Evolutionary conservation across 2,113 vertebrate species (phyloP).

Genomic region (Meles meles): DNA sequence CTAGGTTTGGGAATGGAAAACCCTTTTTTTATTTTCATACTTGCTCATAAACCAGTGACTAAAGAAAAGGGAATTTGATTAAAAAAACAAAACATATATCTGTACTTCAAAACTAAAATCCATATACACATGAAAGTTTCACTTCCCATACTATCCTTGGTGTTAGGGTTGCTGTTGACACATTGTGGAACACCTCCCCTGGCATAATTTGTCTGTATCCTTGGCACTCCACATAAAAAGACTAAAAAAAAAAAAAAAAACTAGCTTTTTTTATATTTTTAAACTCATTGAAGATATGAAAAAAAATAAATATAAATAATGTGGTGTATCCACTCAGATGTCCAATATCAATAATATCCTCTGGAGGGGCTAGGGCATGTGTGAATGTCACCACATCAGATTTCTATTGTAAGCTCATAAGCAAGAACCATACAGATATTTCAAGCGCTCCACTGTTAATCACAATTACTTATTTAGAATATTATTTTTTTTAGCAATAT

Average conservation of each 20-base stretch:
- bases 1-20: not conserved
- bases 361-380: not conserved
- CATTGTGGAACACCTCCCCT: not conserved
- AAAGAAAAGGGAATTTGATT: not conserved
- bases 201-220: not conserved
- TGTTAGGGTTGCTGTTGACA: not conserved
- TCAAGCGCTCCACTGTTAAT: not conserved
- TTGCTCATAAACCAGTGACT: not conserved
- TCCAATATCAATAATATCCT: not conserved
- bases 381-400: not conserved
- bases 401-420: not conserved
- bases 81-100: not conserved
- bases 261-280: not conserved
- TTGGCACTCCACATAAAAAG: not conserved
- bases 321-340: not conserved
- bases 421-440: not conserved
- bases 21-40: not conserved
- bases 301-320: not conserved
- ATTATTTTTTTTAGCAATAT: not conserved
- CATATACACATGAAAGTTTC: not conserved
- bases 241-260: not conserved
- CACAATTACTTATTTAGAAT: not conserved
- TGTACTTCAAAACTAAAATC: not conserved
- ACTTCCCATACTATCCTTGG: not conserved
- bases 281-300: not conserved